Conservation (phyloP, 2,113 vertebrate genomes). For the Anhinga anhinga region DNA sequence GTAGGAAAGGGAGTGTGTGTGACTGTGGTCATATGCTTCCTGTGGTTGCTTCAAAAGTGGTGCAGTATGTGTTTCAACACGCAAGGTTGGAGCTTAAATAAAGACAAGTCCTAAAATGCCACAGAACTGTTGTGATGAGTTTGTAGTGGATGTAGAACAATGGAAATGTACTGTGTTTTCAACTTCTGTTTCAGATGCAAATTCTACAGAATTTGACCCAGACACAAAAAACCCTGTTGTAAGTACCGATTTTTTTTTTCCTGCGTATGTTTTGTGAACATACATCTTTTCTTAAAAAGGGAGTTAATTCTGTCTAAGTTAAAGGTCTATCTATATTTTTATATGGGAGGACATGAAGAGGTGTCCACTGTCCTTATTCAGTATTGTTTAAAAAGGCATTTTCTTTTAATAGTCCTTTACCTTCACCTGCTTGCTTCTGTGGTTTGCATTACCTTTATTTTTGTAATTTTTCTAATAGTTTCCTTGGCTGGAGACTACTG, state of each 20-base stretch:
- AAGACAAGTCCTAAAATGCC: background rate
- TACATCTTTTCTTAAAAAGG: background rate
- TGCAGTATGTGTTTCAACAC: background rate
- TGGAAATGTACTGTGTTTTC: background rate
- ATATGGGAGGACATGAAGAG: background rate
- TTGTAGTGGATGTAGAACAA: background rate
- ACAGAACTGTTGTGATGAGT: background rate
- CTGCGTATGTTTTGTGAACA: background rate
- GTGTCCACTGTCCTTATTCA: background rate
- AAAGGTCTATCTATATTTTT: background rate
- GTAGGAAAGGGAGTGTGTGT: background rate
- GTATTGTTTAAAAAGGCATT: background rate
- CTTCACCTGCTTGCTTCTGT: background rate
- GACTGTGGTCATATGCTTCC: background rate
- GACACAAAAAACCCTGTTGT: conserved; percentile 72
- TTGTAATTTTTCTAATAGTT: background rate
- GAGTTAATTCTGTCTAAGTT: background rate
- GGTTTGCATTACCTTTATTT: background rate
- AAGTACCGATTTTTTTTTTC: conserved; percentile 55
- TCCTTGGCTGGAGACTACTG: background rate
- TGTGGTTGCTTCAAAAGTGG: background rate
- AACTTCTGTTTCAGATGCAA: conserved; percentile 73
- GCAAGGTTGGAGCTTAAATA: background rate
- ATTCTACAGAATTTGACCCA: conserved; percentile 81
- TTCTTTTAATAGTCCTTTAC: background rate